A percentile compares a stretch with the other conserved stretches of the same genome.
Conservation (phyloP, 2,113 vertebrate genomes). For the Tyrannus savana region DNA sequence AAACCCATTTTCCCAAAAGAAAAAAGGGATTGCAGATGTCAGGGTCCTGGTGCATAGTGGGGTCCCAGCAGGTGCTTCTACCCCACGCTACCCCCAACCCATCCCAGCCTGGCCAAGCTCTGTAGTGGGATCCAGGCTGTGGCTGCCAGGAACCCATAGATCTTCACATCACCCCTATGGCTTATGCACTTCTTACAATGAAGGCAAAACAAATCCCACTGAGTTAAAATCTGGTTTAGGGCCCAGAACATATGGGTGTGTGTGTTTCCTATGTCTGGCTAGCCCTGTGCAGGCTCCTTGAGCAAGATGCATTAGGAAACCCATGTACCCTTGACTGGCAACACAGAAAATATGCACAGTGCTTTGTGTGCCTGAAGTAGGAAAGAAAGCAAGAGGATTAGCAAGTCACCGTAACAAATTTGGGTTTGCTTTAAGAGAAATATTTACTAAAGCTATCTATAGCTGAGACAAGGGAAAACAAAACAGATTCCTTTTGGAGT, state of each 20-base stretch:
- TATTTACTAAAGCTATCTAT: neutral
- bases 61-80: neutral
- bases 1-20: neutral
- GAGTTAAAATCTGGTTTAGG: neutral
- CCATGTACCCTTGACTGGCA: neutral
- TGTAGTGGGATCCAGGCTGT: neutral
- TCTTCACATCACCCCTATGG: neutral
- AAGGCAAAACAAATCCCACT: neutral
- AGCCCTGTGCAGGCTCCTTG: no score
- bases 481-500: neutral
- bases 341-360: neutral
- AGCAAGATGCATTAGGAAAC: neutral
- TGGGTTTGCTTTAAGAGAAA: neutral
- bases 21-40: neutral
- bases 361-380: neutral
- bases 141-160: neutral
- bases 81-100: accelerated
- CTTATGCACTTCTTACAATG: neutral
- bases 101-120: no score
- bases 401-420: neutral
- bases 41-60: accelerated
- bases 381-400: neutral
- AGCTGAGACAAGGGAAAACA: neutral
- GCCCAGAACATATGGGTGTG: accelerated
- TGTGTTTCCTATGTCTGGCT: accelerated